Evolutionary conservation across 2,797 vertebrate genomes (phyloP).

Genomic region (Sarcophilus harrisii): DNA sequence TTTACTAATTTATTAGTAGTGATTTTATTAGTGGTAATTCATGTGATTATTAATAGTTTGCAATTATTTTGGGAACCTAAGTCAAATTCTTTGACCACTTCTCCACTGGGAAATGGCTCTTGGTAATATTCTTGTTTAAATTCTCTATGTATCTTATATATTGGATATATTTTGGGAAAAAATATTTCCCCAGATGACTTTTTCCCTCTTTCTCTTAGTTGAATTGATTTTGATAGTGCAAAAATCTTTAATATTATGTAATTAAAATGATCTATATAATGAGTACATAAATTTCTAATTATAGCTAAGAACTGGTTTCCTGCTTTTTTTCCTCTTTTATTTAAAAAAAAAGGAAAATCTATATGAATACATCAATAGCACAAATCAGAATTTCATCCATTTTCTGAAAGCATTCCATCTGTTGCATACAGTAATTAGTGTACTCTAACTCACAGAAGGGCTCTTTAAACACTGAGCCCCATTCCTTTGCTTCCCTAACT

Average conservation of each 20-base stretch:
- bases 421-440: background rate
- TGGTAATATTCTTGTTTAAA: background rate
- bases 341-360: background rate
- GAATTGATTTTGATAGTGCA: background rate
- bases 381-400: background rate
- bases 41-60: background rate
- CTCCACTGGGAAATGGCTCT: background rate
- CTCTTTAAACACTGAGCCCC: background rate
- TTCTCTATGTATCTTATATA: background rate
- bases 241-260: background rate
- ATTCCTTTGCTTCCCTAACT: background rate
- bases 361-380: background rate
- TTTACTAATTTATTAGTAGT: background rate
- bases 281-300: background rate
- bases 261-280: background rate
- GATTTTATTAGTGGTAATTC: background rate
- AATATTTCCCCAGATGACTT: background rate
- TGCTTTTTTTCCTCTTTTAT: background rate
- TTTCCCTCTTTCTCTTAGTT: background rate
- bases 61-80: background rate
- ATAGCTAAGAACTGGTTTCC: background rate
- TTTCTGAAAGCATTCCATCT: background rate
- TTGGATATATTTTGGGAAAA: background rate
- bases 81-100: background rate
- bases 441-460: no score